These are phyloP conservation scores for Corynorhinus townsendii DNA, from an alignment of 2,113 vertebrate genomes.

Conservation along the genomic window DNA sequence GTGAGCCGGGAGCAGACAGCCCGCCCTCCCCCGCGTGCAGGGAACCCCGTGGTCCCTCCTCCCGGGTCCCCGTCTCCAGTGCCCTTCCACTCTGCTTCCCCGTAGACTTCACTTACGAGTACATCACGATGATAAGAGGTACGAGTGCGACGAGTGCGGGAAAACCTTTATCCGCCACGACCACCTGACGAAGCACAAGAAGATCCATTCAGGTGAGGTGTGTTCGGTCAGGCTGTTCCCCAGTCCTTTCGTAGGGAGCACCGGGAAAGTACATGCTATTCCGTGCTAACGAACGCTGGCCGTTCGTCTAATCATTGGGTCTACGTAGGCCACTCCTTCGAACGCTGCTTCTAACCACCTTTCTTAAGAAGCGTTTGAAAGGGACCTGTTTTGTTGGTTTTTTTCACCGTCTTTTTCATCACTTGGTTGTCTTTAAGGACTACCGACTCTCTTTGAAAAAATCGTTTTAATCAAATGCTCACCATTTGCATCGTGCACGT, in stretches of 20 bases:
- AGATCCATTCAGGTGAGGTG: constrained; percentile 94
- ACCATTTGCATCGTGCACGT: not conserved
- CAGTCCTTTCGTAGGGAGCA: not conserved
- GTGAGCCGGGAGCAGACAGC: not conserved
- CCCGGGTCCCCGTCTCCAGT: not conserved
- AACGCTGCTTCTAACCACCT: not conserved
- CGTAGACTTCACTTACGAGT: constrained; percentile 94
- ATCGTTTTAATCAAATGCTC: constrained; percentile 21
- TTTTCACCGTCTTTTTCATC: constrained; percentile 11
- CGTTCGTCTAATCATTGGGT: not conserved
- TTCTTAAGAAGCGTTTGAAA: not conserved
- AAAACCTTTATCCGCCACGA: constrained; percentile 98
- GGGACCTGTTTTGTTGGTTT: too few relatives aligned
- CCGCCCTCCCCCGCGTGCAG: not conserved
- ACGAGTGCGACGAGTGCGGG: constrained; percentile 97
- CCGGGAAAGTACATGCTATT: not conserved
- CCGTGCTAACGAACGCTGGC: not conserved
- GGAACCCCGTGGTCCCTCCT: not conserved
- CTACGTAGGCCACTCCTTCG: not conserved
- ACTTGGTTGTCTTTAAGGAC: not conserved
- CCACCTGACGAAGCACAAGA: constrained; percentile 98
- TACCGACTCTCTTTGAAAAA: not conserved
- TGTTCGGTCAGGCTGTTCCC: constrained; percentile 14
- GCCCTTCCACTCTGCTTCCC: not conserved
- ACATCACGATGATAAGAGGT: constrained; percentile 97